A percentile compares a stretch with the other conserved stretches of the same genome.
phyloP scores from a whole-genome alignment of 1,140 invertebrate genomes.

The Drosophila asahinai region DNA sequence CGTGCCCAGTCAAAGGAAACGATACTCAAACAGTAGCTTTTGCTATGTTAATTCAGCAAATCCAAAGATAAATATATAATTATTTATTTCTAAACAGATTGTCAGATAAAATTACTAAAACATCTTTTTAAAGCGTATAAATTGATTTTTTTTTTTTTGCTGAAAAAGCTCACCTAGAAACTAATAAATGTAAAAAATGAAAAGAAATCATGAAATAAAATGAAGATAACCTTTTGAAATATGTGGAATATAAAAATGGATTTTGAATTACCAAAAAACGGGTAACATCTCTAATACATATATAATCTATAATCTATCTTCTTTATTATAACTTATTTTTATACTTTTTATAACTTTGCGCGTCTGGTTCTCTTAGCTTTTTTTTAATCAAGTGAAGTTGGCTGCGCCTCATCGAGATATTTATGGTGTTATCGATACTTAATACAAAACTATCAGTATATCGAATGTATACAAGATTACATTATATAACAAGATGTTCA shows the following conservation, averaged over 20 bases:
- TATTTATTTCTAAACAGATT: neutral
- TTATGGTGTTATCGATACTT: too few species aligned
- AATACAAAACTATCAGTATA: too few species aligned
- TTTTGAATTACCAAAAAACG: neutral
- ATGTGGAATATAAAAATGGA: too few species aligned
- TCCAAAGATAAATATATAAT: neutral
- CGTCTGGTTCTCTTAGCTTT: too few species aligned
- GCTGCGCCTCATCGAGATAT: too few species aligned
- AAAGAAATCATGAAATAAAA: neutral
- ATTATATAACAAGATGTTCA: too few species aligned
- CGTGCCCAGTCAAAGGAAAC: neutral
- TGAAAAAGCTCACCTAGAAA: neutral
- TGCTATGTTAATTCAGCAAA: constrained; percentile 8
- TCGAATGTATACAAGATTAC: too few species aligned
- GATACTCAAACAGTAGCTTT: constrained; percentile 19
- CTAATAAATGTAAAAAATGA: neutral
- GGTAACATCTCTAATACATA: neutral
- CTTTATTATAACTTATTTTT: too few species aligned
- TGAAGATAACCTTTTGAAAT: neutral
- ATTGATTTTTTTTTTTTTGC: neutral
- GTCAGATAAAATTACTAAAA: constrained; percentile 4
- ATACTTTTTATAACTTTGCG: too few species aligned
- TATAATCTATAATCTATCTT: too few species aligned
- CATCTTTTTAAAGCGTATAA: neutral
- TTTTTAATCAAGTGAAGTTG: too few species aligned